A percentile compares a stretch with the other conserved stretches of the same genome.
These are phyloP conservation scores for Thysanoteuthis rhombus DNA, from an alignment of 2,888 invertebrate genomes.

Conservation along the genomic window DNA sequence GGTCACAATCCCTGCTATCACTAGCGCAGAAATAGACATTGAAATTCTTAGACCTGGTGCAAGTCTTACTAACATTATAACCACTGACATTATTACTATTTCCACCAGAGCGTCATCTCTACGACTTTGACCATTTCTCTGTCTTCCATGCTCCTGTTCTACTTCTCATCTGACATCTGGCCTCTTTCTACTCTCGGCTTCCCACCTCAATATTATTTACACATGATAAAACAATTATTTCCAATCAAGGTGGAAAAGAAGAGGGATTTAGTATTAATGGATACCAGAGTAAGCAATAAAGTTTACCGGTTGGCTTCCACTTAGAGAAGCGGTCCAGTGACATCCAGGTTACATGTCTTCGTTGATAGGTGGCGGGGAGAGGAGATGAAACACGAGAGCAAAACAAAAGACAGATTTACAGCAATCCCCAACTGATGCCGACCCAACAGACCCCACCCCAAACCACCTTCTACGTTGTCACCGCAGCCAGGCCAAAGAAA, in stretches of 20 bases:
- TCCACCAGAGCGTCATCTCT: background rate
- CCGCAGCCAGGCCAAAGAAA: background rate
- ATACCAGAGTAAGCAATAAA: background rate
- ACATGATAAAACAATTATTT: background rate
- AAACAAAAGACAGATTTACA: background rate
- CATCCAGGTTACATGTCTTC: background rate
- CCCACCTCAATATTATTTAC: background rate
- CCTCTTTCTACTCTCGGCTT: background rate
- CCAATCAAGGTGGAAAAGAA: background rate
- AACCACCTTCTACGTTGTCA: background rate
- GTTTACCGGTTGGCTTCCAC: background rate
- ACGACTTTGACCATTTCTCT: background rate
- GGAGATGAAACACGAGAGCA: background rate
- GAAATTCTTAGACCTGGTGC: background rate
- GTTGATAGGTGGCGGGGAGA: background rate
- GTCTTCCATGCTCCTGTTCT: background rate
- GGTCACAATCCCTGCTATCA: background rate
- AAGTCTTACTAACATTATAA: background rate
- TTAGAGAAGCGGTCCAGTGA: background rate
- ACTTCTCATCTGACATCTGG: background rate
- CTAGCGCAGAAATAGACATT: background rate
- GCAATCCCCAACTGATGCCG: background rate
- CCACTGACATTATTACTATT: too few relatives aligned
- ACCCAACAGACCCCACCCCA: background rate
- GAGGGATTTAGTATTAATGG: background rate